Percentiles rank a stretch among this genome's conserved stretches.
Conservation (phyloP, 2,113 vertebrate species). For the Myxocyprinus asiaticus region DNA sequence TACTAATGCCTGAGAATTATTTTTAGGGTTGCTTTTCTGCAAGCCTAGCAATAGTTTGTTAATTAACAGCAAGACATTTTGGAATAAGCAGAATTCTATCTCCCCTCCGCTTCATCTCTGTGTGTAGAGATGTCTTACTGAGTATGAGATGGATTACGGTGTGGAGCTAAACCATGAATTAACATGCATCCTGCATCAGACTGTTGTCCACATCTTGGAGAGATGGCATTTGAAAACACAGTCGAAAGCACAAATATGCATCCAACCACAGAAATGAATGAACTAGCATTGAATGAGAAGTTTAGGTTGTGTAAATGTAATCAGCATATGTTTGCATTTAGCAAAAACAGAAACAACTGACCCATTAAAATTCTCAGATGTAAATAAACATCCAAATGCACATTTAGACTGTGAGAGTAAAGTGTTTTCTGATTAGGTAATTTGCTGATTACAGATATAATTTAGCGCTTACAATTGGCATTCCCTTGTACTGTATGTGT, state of each 20-base stretch:
- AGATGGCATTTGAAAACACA: conserved; percentile 32
- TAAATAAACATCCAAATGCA: background rate
- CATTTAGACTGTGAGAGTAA: background rate
- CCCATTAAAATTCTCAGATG: background rate
- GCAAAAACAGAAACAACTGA: background rate
- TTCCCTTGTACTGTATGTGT: too few species aligned
- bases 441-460: background rate
- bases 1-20: conserved; percentile 21
- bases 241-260: background rate
- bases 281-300: background rate
- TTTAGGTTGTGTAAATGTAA: background rate
- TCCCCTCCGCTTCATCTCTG: background rate
- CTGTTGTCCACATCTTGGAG: background rate
- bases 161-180: background rate
- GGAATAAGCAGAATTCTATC: background rate
- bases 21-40: conserved; percentile 14
- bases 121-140: conserved; percentile 24
- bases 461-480: too few species aligned
- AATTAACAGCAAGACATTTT: conserved; percentile 20
- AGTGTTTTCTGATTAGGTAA: conserved; percentile 1
- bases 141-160: conserved; percentile 39
- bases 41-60: background rate
- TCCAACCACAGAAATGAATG: background rate
- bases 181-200: background rate
- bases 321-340: conserved; percentile 6